Percentiles rank a stretch among this genome's conserved stretches.
These are phyloP conservation scores for Drosophila nikananu DNA, from an alignment of 1,140 invertebrate species.

Conservation along the genomic window DNA sequence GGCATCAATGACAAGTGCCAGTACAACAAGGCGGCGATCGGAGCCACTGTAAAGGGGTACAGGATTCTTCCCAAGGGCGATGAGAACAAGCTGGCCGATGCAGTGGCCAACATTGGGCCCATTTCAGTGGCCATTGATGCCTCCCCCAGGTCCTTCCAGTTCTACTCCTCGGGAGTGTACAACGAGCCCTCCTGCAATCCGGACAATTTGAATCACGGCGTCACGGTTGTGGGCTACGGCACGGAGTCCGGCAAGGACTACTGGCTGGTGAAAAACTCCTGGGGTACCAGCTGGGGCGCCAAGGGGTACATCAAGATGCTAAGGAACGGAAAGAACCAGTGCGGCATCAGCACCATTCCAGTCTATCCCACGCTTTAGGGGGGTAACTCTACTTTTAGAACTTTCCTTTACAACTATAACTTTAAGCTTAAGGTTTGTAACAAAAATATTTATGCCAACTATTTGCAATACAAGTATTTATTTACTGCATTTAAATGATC, in stretches of 20 bases:
- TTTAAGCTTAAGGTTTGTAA: not conserved
- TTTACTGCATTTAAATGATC: not conserved
- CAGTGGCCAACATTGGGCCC: conserved; percentile 4
- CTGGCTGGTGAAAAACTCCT: conserved; percentile 26
- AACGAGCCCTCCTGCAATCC: not conserved
- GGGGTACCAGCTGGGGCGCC: conserved; percentile 2
- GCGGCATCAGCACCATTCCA: conserved; percentile 2
- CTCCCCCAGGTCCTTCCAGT: not conserved
- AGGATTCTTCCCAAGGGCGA: not conserved
- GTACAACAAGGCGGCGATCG: not conserved
- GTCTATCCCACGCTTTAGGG: not conserved
- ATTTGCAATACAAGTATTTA: not conserved
- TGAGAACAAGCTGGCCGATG: conserved; percentile 15
- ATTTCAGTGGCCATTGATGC: not conserved
- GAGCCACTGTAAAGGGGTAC: not conserved
- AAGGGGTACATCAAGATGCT: conserved; percentile 9
- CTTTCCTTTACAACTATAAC: not conserved
- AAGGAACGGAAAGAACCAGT: conserved; percentile 13
- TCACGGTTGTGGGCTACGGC: conserved; percentile 12
- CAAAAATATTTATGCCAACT: not conserved
- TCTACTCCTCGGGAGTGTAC: conserved; percentile 1
- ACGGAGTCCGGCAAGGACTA: conserved; percentile 1
- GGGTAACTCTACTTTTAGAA: too few species aligned
- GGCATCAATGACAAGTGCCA: not conserved
- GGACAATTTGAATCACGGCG: not conserved